Conservation (phyloP, 2,797 vertebrate species). For the Lepilemur septentrionalis region DNA sequence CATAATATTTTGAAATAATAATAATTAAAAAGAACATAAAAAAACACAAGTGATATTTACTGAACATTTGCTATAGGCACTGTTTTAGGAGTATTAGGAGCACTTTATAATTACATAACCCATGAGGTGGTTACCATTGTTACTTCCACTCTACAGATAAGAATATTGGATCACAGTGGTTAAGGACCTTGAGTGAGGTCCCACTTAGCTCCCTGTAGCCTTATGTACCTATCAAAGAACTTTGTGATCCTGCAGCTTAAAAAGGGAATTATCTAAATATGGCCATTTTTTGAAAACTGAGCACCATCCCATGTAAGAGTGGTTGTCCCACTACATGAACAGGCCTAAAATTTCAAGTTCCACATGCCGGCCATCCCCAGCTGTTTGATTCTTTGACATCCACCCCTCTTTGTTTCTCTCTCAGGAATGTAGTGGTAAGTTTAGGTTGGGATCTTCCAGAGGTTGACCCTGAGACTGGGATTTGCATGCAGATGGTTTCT, state of each 20-base stretch:
- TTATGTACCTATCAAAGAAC: neutral
- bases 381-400: neutral
- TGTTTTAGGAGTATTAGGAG: neutral
- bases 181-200: neutral
- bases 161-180: neutral
- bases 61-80: neutral
- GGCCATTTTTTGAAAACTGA: neutral
- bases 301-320: neutral
- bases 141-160: neutral
- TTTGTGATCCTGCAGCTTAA: neutral
- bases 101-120: neutral
- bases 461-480: neutral
- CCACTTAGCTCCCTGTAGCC: neutral
- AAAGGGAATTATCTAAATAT: neutral
- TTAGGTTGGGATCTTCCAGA: neutral
- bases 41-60: neutral
- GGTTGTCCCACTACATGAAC: neutral
- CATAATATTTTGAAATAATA: no score
- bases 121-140: neutral
- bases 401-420: rapidly evolving
- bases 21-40: no score
- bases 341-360: neutral
- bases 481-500: neutral
- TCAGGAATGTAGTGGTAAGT: neutral
- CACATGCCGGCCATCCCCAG: neutral